A percentile compares a stretch with the other conserved stretches of the same genome.
These are phyloP conservation scores for Sorex araneus DNA, from an alignment of 2,113 vertebrate genomes.

Conservation along the genomic window DNA sequence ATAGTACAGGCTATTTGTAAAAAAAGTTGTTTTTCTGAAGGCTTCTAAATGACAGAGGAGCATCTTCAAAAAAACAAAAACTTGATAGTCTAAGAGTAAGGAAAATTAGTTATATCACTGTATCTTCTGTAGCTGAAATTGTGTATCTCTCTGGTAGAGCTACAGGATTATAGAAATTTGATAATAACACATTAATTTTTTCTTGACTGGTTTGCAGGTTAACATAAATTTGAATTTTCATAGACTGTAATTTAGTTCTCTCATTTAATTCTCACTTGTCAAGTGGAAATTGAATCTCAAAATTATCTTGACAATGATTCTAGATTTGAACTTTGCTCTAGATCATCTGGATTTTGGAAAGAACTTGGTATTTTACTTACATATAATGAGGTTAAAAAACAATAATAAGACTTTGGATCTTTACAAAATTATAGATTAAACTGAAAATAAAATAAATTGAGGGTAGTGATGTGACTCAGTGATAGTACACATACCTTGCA, in stretches of 20 bases:
- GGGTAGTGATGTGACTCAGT: too few relatives aligned
- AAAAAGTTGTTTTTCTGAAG: not conserved
- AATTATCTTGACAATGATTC: not conserved
- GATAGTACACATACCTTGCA: too few relatives aligned
- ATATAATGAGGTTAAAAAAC: not conserved
- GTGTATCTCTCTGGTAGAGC: not conserved
- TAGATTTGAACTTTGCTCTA: not conserved
- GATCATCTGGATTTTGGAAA: not conserved
- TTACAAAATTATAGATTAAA: conserved; percentile 5
- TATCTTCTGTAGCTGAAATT: not conserved
- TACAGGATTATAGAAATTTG: not conserved
- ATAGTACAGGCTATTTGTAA: not conserved
- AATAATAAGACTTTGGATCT: not conserved
- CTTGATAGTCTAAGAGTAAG: not conserved
- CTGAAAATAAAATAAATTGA: conserved; percentile 38
- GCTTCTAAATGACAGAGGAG: not conserved
- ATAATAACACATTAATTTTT: not conserved
- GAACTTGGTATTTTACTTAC: not conserved
- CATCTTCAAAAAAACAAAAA: not conserved
- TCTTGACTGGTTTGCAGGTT: not conserved
- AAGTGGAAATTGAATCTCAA: not conserved
- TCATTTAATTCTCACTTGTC: not conserved
- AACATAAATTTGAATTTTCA: not conserved
- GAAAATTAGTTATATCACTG: not conserved
- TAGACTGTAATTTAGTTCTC: conserved; percentile 9